phyloP scores from a whole-genome alignment of 2,113 vertebrate species.

The Leuciscus idus region DNA sequence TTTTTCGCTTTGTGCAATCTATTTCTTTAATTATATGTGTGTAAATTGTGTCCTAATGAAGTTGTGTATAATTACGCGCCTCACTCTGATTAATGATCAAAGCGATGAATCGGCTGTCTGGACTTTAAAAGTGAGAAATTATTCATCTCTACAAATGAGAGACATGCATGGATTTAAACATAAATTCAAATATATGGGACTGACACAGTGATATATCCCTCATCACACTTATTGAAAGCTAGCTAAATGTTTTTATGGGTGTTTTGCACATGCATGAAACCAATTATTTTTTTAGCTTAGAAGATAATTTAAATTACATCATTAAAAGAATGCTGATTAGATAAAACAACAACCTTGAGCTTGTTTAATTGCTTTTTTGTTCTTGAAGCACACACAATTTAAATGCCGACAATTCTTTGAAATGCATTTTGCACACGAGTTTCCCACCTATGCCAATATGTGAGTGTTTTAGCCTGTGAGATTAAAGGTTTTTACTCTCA shows the following conservation, averaged over 20 bases:
- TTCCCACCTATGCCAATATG: neutral
- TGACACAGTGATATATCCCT: constrained; percentile 41
- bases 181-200: constrained; percentile 6
- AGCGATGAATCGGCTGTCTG: constrained; percentile 61
- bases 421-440: neutral
- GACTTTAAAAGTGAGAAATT: constrained; percentile 68
- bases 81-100: constrained; percentile 68
- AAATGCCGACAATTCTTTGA: neutral
- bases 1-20: neutral
- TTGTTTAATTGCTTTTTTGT: constrained; percentile 31
- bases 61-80: constrained; percentile 36
- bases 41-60: constrained; percentile 19
- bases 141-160: constrained; percentile 71
- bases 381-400: neutral
- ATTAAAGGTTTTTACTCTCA: constrained; percentile 2
- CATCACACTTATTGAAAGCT: neutral
- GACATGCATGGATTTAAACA: constrained; percentile 65
- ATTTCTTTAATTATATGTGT: neutral
- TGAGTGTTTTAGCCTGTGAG: neutral
- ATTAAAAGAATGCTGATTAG: constrained; percentile 28
- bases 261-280: constrained; percentile 19
- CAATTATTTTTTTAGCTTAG: constrained; percentile 23
- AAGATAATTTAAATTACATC: constrained; percentile 18
- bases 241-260: neutral
- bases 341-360: constrained; percentile 32